These are phyloP conservation scores for Hemibagrus wyckioides DNA, from an alignment of 2,113 vertebrate genomes.

Conservation along the genomic window DNA sequence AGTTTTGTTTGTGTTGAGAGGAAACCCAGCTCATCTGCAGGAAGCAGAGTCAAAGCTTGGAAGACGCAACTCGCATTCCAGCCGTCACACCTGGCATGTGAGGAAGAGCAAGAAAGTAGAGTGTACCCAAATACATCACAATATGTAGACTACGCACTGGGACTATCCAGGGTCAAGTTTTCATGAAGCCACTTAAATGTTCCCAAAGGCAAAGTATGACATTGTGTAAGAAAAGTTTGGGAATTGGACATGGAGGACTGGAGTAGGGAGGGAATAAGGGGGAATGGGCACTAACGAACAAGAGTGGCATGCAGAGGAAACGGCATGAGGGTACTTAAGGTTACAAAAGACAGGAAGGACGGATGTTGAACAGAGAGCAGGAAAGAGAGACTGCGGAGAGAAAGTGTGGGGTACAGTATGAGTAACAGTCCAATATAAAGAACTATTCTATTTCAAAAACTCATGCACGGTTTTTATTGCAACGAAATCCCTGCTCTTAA, in stretches of 20 bases:
- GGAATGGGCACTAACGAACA: background rate
- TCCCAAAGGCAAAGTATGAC: background rate
- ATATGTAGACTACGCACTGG: background rate
- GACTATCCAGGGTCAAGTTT: slow-evolving; percentile 5
- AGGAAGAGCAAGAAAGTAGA: background rate
- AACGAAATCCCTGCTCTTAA: background rate
- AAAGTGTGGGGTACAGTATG: slow-evolving; percentile 52
- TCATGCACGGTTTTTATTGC: background rate
- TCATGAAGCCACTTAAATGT: background rate
- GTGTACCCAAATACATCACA: background rate
- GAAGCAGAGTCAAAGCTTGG: slow-evolving; percentile 23
- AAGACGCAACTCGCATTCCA: background rate
- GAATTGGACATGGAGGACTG: background rate
- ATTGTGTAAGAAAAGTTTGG: background rate
- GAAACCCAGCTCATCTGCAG: slow-evolving; percentile 28
- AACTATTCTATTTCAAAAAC: background rate
- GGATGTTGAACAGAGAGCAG: slow-evolving; percentile 24
- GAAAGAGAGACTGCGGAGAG: slow-evolving; percentile 23
- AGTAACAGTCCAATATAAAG: slow-evolving; percentile 32
- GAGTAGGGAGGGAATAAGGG: background rate
- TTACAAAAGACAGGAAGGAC: slow-evolving; percentile 32
- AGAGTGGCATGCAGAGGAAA: slow-evolving; percentile 15
- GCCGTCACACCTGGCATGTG: background rate
- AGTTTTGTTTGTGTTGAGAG: background rate
- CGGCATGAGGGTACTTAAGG: slow-evolving; percentile 14